Conservation (phyloP, 1,140 invertebrate species). For the Eufriesea mexicana region DNA sequence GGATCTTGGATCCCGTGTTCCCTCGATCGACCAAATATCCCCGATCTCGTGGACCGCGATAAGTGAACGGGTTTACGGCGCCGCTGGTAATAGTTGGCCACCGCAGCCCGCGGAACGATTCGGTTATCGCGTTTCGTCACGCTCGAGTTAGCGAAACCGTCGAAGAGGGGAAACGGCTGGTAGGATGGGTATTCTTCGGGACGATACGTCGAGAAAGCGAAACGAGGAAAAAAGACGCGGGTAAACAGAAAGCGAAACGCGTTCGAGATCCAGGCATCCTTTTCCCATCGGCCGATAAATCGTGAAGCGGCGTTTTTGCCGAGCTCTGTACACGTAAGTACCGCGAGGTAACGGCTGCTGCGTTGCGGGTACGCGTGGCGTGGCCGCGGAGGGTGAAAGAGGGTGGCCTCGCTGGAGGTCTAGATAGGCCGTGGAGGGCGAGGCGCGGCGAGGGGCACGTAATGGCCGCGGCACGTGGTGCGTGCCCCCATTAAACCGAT, state of each 20-base stretch:
- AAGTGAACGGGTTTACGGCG: conserved; percentile 21
- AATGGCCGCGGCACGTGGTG: conserved; percentile 71
- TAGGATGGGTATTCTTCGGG: no score
- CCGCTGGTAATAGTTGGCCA: conserved; percentile 2
- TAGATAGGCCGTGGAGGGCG: conserved; percentile 11
- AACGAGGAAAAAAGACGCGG: no score
- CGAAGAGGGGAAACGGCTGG: no score
- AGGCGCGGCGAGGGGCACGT: conserved; percentile 48
- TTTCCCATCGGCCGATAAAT: neutral
- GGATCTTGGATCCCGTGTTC: conserved; percentile 53
- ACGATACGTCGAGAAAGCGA: no score
- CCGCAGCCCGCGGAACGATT: conserved; percentile 15
- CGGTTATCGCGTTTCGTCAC: conserved; percentile 1
- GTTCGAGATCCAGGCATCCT: neutral
- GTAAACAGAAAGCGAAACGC: neutral
- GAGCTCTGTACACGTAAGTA: conserved; percentile 37
- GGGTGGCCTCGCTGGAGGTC: conserved; percentile 25
- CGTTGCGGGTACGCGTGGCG: conserved; percentile 67
- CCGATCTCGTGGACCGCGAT: conserved; percentile 29
- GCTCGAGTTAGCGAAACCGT: no score
- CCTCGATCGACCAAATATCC: conserved; percentile 33
- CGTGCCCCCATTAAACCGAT: conserved; percentile 74
- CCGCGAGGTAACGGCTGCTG: conserved; percentile 46
- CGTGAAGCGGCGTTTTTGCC: conserved; percentile 14
- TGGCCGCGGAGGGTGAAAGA: conserved; percentile 41